Conservation (phyloP, 1,140 invertebrate species). For the Paralvinella palmiformis region DNA sequence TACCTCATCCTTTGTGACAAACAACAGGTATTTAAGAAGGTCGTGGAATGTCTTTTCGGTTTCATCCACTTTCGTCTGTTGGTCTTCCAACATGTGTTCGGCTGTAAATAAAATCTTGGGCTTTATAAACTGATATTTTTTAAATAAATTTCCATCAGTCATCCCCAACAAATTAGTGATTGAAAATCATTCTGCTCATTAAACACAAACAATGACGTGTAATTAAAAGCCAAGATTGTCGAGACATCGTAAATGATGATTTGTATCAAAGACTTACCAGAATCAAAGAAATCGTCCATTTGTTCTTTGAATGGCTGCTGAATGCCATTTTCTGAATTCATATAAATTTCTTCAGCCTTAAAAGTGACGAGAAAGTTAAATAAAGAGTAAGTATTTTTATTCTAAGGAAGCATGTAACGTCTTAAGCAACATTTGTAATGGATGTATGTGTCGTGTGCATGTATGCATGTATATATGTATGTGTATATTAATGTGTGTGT, state of each 20-base stretch:
- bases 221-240: no score
- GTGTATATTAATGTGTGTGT: conserved; percentile 31
- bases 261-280: conserved; percentile 2
- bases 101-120: not conserved
- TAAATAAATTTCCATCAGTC: not conserved
- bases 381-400: not conserved
- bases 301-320: conserved; percentile 17
- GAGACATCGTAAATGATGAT: no score
- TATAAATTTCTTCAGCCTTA: conserved; percentile 7
- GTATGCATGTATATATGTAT: conserved; percentile 32
- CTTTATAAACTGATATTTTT: not conserved
- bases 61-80: not conserved
- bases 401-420: not conserved
- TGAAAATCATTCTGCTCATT: no score
- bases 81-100: conserved; percentile 5
- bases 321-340: not conserved
- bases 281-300: conserved; percentile 15
- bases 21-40: not conserved
- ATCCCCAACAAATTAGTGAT: no score
- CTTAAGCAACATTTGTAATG: conserved; percentile 19
- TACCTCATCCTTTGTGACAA: not conserved
- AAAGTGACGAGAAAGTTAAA: not conserved
- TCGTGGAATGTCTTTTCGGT: not conserved
- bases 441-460: conserved; percentile 27
- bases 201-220: no score